Percentiles rank a stretch among this genome's conserved stretches.
Evolutionary conservation across 2,797 vertebrate genomes (phyloP).

Genomic region (Sciurus carolinensis): DNA sequence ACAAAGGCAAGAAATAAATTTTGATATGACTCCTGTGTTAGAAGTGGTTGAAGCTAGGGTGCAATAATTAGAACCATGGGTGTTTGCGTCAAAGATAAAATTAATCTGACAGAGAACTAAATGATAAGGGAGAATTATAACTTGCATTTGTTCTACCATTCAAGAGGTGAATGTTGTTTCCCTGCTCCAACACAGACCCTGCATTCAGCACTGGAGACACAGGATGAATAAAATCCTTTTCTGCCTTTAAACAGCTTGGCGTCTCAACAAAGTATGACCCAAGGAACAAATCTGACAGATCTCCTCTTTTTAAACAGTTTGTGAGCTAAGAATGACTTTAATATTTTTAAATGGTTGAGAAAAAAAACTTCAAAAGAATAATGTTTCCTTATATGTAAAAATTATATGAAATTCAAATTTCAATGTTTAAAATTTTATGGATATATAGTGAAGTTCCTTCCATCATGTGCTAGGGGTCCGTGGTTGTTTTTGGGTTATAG

Average conservation of each 20-base stretch:
- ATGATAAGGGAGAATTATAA: background rate
- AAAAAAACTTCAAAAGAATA: background rate
- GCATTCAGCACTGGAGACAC: too few relatives aligned
- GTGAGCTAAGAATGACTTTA: background rate
- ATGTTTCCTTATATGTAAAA: background rate
- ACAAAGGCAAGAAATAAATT: conserved; percentile 30
- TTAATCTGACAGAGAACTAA: background rate
- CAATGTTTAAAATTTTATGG: background rate
- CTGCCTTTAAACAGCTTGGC: background rate
- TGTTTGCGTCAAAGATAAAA: conserved; percentile 18
- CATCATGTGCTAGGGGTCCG: background rate
- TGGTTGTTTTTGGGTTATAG: background rate
- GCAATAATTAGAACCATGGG: conserved; percentile 7
- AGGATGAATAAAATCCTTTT: background rate
- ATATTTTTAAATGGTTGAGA: background rate
- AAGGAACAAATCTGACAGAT: background rate
- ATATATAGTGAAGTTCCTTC: background rate
- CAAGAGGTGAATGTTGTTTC: background rate
- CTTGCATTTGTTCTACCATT: background rate
- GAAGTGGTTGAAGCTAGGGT: conserved; percentile 21
- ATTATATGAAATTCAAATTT: conserved; percentile 22
- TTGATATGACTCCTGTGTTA: background rate
- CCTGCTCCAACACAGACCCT: background rate
- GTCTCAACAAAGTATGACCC: background rate
- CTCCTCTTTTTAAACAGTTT: background rate